Base-by-base conservation (phyloP, 2,888 invertebrate genomes). In the Lithophane socia region DNA sequence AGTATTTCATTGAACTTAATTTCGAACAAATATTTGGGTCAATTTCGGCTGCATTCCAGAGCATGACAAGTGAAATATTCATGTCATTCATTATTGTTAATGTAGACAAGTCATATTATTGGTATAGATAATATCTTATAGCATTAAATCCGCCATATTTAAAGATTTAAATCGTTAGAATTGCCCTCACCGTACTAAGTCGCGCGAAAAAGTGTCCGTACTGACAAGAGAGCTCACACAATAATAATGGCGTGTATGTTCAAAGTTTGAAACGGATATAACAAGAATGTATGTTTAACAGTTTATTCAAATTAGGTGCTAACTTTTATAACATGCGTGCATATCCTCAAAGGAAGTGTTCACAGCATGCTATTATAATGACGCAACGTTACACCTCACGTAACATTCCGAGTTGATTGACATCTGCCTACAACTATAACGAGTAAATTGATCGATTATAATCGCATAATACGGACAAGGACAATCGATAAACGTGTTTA, bases 371-470 rank as follows among this genome's bases (percentile, higher is more conserved):
- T 44, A 74, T 54, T 67, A 61, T 29, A 58, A 69, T 75, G 77
- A 74, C 47, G 72, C 47, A 75, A 84, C n/a, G 61, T 66, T 63
- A 54, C 77, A 73, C 64, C 60, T 77, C 58, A 61, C 69, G 67
- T 73, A 82, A 79, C 72, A 68, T 68, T 58, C 37, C 65, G 37
- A 78, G 71, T 79, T 85, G 78, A 83, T 73, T 83, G 86, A 80
- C 86, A 77, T 56, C 71, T 24, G 44, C 37, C 37, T 84, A 80
- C 84, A 84, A 66, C 73, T 61, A 52, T 78, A 84, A 76, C 85
- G 73, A 84, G 75, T 74, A 80, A 79, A 86, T 83, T 83, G 79
- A 86, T 88, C 77, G 75, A 81, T 86, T 79, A 83, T 78, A 78
- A 73, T 74, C 80, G 63, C 24, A 56, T 79, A 72, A 83, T 75